Percentiles rank a stretch among this genome's conserved stretches.
Evolutionary conservation across 2,888 invertebrate genomes (phyloP).

Genomic region (Carcina quercana): DNA sequence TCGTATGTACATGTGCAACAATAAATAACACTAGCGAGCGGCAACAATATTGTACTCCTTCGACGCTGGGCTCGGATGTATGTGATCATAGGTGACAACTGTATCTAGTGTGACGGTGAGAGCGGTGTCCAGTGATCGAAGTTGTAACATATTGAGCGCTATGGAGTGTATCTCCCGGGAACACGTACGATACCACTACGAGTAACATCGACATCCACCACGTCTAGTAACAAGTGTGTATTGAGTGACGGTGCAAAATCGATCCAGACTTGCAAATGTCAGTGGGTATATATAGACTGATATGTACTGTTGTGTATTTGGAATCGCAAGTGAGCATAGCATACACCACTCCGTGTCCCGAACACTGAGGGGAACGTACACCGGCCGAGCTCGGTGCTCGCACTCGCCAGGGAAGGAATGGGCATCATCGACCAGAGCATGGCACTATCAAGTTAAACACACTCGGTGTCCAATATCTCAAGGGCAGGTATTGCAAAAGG

Average conservation of each 20-base stretch:
- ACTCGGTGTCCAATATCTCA: constrained; percentile 50
- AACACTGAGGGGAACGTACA: constrained; percentile 29
- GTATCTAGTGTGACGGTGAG: constrained; percentile 11
- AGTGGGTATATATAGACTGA: constrained; percentile 41
- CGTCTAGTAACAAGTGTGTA: constrained; percentile 42
- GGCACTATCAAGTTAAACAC: constrained; percentile 68
- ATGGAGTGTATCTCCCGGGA: constrained; percentile 26
- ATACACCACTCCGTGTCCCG: constrained; percentile 49
- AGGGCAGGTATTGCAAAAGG: constrained; percentile 51
- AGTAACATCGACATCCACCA: constrained; percentile 29
- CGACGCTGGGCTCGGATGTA: constrained; percentile 30
- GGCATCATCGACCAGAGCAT: constrained; percentile 70
- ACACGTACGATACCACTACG: constrained; percentile 19
- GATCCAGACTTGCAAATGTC: constrained; percentile 64
- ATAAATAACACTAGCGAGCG: constrained; percentile 48
- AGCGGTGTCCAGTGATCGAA: constrained; percentile 40
- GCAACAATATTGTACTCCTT: constrained; percentile 51
- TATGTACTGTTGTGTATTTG: constrained; percentile 33
- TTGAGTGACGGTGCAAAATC: constrained; percentile 79
- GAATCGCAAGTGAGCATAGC: constrained; percentile 52
- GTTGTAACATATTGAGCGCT: constrained; percentile 59
- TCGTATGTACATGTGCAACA: constrained; percentile 63
- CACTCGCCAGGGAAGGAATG: constrained; percentile 41
- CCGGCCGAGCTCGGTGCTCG: constrained; percentile 31
- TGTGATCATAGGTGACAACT: constrained; percentile 16